These are phyloP conservation scores for Danio kyathit DNA, from an alignment of 2,797 vertebrate genomes.

Conservation along the genomic window DNA sequence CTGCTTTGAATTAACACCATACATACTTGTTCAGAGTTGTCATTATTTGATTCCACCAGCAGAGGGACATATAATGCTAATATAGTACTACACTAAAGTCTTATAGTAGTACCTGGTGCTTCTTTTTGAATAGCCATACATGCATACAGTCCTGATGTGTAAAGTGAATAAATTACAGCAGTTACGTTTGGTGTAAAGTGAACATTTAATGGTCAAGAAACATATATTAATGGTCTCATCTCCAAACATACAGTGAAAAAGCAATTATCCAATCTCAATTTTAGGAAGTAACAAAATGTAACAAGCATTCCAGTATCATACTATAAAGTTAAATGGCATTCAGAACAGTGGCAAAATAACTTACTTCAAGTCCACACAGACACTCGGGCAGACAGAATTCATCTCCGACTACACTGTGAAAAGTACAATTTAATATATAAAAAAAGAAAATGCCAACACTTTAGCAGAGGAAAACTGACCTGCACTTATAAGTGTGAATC, in stretches of 20 bases:
- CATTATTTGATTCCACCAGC: not conserved
- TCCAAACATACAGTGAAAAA: slow-evolving; percentile 28
- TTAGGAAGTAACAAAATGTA: slow-evolving; percentile 7
- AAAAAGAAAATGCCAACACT: not conserved
- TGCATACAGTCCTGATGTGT: not conserved
- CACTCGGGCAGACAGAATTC: not conserved
- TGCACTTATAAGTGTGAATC: slow-evolving; percentile 1
- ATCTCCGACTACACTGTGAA: not conserved
- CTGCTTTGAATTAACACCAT: not conserved
- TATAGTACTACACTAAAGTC: not conserved
- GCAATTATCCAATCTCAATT: not conserved
- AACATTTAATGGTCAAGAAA: slow-evolving; percentile 43
- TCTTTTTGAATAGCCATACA: not conserved
- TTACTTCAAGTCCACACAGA: not conserved
- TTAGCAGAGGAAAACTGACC: not conserved
- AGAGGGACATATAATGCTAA: not conserved
- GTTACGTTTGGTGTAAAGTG: slow-evolving; percentile 5
- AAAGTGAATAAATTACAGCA: not conserved
- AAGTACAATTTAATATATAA: not conserved
- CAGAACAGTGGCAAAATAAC: slow-evolving; percentile 3
- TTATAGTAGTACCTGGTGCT: not conserved
- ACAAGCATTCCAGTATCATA: not conserved
- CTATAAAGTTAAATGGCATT: not conserved
- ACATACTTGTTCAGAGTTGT: not conserved
- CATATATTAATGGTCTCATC: too few species aligned